Conservation (phyloP, 2,113 vertebrate species). For the Nycticebus coucang region DNA sequence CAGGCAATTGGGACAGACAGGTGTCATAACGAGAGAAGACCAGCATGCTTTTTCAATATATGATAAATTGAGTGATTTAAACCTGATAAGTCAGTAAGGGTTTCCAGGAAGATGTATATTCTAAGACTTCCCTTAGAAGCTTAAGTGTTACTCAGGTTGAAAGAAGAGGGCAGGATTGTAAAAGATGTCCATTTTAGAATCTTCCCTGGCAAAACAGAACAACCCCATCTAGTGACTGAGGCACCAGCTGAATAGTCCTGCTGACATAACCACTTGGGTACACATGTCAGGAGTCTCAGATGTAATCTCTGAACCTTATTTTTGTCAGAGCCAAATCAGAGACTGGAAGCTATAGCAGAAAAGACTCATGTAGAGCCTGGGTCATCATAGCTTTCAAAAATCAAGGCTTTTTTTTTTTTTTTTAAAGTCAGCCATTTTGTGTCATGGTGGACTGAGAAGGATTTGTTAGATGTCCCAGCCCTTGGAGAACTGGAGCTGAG, state of each 20-base stretch:
- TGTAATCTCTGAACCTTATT: background rate
- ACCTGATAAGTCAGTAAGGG: background rate
- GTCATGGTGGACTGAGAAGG: background rate
- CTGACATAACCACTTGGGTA: background rate
- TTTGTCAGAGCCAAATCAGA: background rate
- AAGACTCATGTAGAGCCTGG: background rate
- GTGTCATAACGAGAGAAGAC: background rate
- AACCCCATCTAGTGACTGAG: background rate
- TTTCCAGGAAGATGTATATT: background rate
- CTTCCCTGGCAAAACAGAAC: background rate
- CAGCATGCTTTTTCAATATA: background rate
- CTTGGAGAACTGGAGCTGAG: background rate
- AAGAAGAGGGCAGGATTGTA: background rate
- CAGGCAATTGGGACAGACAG: too few relatives aligned
- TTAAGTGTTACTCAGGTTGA: background rate
- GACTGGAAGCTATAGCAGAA: background rate
- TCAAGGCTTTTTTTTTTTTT: background rate
- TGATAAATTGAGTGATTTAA: background rate
- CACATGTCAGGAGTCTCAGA: background rate
- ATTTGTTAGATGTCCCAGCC: background rate
- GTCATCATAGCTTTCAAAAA: background rate
- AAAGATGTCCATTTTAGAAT: background rate
- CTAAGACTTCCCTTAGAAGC: background rate
- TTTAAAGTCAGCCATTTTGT: background rate
- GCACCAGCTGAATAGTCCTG: background rate